Conservation (phyloP, 2,113 vertebrate species). For the Bungarus multicinctus region DNA sequence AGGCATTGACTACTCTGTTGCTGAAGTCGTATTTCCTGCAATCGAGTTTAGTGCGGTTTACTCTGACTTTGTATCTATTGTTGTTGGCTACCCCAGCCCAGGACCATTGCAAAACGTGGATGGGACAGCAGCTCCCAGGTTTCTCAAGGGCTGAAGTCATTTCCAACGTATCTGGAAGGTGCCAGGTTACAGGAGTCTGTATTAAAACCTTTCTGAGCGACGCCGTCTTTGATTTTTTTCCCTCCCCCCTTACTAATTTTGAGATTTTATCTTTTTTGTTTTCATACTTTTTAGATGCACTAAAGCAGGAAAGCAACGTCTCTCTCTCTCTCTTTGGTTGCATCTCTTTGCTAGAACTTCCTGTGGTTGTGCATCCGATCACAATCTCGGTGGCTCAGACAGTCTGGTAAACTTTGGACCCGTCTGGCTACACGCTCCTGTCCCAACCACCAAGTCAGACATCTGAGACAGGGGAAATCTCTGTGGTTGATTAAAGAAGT, state of each 20-base stretch:
- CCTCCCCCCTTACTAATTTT: slow-evolving; percentile 43
- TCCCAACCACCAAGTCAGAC: slow-evolving; percentile 67
- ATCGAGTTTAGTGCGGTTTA: too few relatives aligned
- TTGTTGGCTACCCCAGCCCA: not conserved
- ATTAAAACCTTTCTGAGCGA: slow-evolving; percentile 25
- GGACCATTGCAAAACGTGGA: not conserved
- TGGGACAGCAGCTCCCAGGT: not conserved
- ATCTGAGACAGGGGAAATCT: slow-evolving; percentile 40
- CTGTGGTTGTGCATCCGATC: slow-evolving; percentile 72
- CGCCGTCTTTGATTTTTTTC: slow-evolving; percentile 31
- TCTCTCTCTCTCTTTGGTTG: slow-evolving; percentile 35
- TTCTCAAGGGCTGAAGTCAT: not conserved
- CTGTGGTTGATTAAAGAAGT: slow-evolving; percentile 57
- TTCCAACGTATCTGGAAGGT: not conserved
- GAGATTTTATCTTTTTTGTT: slow-evolving; percentile 12
- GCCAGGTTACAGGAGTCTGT: not conserved
- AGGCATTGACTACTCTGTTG: too few relatives aligned
- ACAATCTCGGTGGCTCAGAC: slow-evolving; percentile 60
- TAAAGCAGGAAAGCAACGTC: slow-evolving; percentile 50
- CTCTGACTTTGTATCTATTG: too few relatives aligned
- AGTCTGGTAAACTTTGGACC: slow-evolving; percentile 57
- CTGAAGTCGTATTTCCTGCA: too few relatives aligned
- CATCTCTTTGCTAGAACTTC: slow-evolving; percentile 68
- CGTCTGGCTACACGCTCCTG: slow-evolving; percentile 44
- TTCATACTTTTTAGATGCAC: slow-evolving; percentile 18